Base-by-base conservation (phyloP, 64 coral and sea anemone genomes). In the Montipora sp. region DNA sequence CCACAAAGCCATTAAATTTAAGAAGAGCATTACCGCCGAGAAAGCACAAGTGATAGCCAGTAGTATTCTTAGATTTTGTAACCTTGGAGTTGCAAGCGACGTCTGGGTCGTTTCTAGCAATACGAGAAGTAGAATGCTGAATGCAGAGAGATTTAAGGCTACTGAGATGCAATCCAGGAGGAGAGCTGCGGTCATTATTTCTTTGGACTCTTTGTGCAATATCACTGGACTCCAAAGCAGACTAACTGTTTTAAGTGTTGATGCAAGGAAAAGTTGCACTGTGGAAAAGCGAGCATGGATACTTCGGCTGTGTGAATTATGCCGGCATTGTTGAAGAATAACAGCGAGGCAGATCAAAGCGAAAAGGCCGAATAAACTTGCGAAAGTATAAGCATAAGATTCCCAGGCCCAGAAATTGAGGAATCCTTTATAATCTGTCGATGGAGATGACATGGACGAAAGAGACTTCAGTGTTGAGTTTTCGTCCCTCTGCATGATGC, bases 81-180 rank as follows among this genome's bases (percentile, higher is more conserved):
- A 63, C 45, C 60, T 47, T 43, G 82, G 82, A 50, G 19, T 43
- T 10, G 82, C 65, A 4, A 85, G 65, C 18, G 82, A 71, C 3
- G 65, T 85, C 65, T 85, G 68, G 8, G 82, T 85, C 7, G 82
- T 71, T 85, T 85, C 82, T 23, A 85, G 82, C 27, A 85, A n/a
- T 85, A 85, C 68, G 44, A 85, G 82, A 70, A 85, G 82, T 5
- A 85, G 15, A 50, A 85, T 85, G 82, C 82, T 85, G 8, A 85
- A 85, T 9, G 82, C 82, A 72, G 82, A 71, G 44, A 85, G 46
- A 49, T 13, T 85, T 44, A 85, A 71, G 0, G 82, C 82, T 15
- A 72, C 46, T 10, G 82, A 85, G 12, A 7, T 8, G 12, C 63
- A 85, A 18, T 85, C 19, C 48, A 85, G 10, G 8, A 85, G 63